These are phyloP conservation scores for Chinchilla lanigera DNA, from an alignment of 2,113 vertebrate species.

Conservation along the genomic window DNA sequence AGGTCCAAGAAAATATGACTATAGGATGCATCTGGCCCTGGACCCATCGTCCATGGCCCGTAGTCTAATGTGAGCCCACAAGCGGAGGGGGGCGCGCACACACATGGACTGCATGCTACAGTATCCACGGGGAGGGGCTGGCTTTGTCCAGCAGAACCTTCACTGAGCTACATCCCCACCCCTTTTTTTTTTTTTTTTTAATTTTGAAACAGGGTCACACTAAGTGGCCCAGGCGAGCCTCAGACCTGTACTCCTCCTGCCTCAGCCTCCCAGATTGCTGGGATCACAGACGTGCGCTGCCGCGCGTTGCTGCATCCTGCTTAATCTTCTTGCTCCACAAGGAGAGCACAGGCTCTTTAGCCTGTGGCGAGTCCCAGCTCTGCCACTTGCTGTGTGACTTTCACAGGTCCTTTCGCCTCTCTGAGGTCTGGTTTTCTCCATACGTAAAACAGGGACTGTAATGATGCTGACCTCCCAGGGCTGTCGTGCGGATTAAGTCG, in stretches of 20 bases:
- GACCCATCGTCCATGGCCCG: neutral
- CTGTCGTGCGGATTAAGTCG: neutral
- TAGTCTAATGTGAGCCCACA: neutral
- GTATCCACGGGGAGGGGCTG: neutral
- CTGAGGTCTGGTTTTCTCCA: neutral
- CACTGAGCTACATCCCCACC: neutral
- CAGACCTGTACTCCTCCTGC: neutral
- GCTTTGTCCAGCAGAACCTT: neutral
- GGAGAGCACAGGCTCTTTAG: neutral
- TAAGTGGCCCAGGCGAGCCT: neutral
- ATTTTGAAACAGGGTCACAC: neutral
- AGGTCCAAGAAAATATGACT: slow-evolving; percentile 56
- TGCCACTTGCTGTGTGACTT: slow-evolving; percentile 33
- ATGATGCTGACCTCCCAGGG: neutral
- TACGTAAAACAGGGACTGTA: neutral
- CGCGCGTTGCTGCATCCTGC: neutral
- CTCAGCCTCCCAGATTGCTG: neutral
- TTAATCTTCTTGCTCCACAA: accelerated
- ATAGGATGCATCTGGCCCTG: neutral
- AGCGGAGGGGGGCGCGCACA: neutral
- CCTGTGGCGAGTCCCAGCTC: neutral
- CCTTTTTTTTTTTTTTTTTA: neutral
- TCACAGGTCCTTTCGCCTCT: neutral
- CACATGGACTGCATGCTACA: accelerated
- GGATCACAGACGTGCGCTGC: neutral